Evolutionary conservation across 2,797 vertebrate genomes (phyloP).

Genomic region (Coilia nasus): DNA sequence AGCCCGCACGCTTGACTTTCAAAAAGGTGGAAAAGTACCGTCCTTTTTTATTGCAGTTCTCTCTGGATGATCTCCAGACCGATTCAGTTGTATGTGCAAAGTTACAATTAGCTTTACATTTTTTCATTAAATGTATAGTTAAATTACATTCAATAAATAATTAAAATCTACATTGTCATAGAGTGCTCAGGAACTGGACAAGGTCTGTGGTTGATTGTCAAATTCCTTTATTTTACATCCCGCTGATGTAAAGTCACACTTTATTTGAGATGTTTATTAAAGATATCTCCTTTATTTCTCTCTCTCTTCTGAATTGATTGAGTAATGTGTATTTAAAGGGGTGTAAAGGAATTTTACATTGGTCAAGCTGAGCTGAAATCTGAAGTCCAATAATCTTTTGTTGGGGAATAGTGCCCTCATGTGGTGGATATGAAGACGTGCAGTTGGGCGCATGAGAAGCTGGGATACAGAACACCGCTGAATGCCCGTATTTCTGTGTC

Average conservation of each 20-base stretch:
- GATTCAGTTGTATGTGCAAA: neutral
- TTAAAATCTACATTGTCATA: neutral
- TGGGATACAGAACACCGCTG: neutral
- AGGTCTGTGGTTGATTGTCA: neutral
- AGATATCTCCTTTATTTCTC: neutral
- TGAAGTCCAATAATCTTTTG: neutral
- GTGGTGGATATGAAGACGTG: neutral
- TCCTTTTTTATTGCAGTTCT: neutral
- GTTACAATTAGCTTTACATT: neutral
- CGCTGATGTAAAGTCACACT: neutral
- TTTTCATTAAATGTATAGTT: neutral
- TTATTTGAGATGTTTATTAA: neutral
- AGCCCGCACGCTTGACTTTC: constrained; percentile 39
- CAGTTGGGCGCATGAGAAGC: neutral
- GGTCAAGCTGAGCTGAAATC: neutral
- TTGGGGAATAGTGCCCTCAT: constrained; percentile 7
- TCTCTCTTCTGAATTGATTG: neutral
- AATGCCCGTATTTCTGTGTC: neutral
- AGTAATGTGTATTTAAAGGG: neutral
- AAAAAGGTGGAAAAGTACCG: constrained; percentile 34
- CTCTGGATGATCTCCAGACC: neutral
- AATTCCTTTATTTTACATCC: neutral
- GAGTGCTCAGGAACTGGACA: neutral
- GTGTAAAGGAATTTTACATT: constrained; percentile 1
- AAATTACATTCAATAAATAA: neutral